Percentiles rank a stretch among this genome's conserved stretches.
Conservation (phyloP, 2,888 invertebrate genomes). For the Lamellibrachia columna region DNA sequence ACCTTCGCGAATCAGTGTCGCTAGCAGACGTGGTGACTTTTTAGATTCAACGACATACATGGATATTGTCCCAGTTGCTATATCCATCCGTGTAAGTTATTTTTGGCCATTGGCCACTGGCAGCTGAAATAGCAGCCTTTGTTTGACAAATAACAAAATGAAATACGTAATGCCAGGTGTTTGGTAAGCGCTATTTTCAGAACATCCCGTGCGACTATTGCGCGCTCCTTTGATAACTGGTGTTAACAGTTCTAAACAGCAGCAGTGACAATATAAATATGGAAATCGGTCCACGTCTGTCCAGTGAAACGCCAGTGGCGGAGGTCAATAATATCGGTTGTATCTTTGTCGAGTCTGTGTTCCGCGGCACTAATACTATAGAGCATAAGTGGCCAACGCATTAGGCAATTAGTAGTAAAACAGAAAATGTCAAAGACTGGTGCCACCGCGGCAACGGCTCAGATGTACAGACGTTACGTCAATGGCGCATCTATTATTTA, state of each 20-base stretch:
- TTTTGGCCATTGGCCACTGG: not conserved
- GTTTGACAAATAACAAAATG: not conserved
- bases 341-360: not conserved
- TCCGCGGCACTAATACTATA: not conserved
- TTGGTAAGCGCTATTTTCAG: not conserved
- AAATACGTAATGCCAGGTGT: not conserved
- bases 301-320: not conserved
- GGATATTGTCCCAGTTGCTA: not conserved
- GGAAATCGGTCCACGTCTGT: not conserved
- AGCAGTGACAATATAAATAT: not conserved
- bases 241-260: not conserved
- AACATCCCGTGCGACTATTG: not conserved
- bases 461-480: not conserved
- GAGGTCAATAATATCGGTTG: not conserved
- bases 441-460: not conserved
- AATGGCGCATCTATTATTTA: not conserved
- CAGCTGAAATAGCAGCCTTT: not conserved
- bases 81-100: not conserved
- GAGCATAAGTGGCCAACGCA: not conserved
- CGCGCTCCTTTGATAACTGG: not conserved
- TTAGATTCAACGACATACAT: not conserved
- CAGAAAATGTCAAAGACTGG: not conserved
- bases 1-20: too few relatives aligned
- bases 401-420: slow-evolving; percentile 6
- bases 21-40: too few relatives aligned